Conservation (phyloP, 2,113 vertebrate species). For the Excalfactoria chinensis region DNA sequence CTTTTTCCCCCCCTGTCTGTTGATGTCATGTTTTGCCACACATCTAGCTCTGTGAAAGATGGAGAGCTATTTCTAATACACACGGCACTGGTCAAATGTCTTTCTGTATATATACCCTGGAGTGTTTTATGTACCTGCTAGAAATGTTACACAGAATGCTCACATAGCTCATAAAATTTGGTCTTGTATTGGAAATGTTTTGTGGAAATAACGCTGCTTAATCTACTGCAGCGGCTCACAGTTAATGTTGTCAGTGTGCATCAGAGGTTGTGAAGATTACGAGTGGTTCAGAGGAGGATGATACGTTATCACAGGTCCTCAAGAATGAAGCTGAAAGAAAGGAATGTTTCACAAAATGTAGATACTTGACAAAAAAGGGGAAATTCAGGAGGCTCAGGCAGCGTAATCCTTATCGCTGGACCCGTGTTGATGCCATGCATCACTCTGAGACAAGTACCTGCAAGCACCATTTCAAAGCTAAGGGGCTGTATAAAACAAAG, state of each 20-base stretch:
- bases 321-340: constrained; percentile 35
- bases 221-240: constrained; percentile 50
- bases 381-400: fast-evolving
- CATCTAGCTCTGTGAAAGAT: not conserved
- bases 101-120: not conserved
- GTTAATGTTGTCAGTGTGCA: not conserved
- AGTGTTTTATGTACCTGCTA: constrained; percentile 66
- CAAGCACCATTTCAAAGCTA: not conserved
- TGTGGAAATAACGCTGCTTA: constrained; percentile 34
- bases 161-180: constrained; percentile 55
- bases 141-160: constrained; percentile 35
- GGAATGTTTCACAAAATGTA: not conserved
- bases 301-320: constrained; percentile 2
- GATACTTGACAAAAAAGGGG: not conserved
- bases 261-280: not conserved
- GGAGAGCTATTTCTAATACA: constrained; percentile 6
- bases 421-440: not conserved
- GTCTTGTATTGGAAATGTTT: constrained; percentile 40
- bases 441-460: not conserved
- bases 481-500: constrained; percentile 10
- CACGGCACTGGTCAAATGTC: not conserved
- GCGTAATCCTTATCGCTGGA: not conserved
- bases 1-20: not conserved
- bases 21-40: not conserved
- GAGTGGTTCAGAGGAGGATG: not conserved